Conservation (phyloP, 2,797 vertebrate genomes). For the Pseudocheirus occidentalis region DNA sequence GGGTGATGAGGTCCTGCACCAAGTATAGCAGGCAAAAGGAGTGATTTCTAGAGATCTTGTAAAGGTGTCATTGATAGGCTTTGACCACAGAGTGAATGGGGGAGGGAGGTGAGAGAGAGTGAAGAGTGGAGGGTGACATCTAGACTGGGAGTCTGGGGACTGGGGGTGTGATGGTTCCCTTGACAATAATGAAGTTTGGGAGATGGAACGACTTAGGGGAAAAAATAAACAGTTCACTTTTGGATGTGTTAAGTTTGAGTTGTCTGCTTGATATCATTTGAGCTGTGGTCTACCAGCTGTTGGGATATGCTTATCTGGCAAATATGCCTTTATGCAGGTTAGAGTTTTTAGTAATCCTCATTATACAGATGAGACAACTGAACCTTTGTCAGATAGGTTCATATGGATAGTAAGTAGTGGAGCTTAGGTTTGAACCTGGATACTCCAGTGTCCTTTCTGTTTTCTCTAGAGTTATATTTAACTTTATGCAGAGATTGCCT, state of each 20-base stretch:
- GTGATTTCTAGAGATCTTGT: neutral
- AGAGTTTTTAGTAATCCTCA: neutral
- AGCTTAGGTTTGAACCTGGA: neutral
- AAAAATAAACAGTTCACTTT: neutral
- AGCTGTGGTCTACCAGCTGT: neutral
- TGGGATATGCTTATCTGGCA: neutral
- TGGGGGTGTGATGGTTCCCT: neutral
- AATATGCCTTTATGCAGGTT: neutral
- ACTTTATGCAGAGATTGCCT: neutral
- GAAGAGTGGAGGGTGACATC: neutral
- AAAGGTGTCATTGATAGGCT: neutral
- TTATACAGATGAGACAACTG: neutral
- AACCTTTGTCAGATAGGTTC: neutral
- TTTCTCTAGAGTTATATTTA: neutral
- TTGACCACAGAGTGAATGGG: neutral
- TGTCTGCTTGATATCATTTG: neutral
- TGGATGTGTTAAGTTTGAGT: neutral
- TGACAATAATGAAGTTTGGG: neutral
- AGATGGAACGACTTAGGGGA: neutral
- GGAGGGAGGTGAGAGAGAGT: neutral
- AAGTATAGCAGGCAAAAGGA: neutral
- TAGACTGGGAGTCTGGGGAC: neutral
- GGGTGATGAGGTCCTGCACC: neutral
- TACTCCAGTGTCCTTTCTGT: neutral
- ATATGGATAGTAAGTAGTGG: neutral